Percentiles rank a stretch among this genome's conserved stretches.
phyloP scores from a whole-genome alignment of 2,113 vertebrate species.

The Neolamprologus falcicula region DNA sequence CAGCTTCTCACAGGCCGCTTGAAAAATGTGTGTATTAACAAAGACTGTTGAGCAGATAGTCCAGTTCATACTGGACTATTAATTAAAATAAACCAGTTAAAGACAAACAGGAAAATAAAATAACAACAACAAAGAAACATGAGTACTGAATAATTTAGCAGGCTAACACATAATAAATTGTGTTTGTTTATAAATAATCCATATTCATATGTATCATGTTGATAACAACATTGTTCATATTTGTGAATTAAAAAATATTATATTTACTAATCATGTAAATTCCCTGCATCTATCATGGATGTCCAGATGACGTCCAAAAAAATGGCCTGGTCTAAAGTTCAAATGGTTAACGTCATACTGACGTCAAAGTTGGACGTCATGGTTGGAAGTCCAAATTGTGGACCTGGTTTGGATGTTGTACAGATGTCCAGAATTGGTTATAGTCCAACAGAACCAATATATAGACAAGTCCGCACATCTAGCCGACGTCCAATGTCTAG shows the following conservation, averaged over 20 bases:
- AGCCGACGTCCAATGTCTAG: not conserved
- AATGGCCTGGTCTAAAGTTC: not conserved
- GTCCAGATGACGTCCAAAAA: not conserved
- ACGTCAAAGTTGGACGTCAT: not conserved
- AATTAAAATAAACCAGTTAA: not conserved
- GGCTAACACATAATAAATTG: not conserved
- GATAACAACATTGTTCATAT: not conserved
- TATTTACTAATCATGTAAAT: not conserved
- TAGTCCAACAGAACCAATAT: not conserved
- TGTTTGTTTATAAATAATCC: not conserved
- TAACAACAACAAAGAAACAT: not conserved
- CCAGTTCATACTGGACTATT: not conserved
- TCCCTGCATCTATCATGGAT: not conserved
- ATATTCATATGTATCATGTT: not conserved
- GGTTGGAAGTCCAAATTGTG: not conserved
- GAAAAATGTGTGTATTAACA: not conserved
- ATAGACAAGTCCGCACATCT: not conserved
- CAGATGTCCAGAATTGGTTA: not conserved
- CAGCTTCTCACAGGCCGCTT: not conserved
- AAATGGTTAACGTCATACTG: not conserved
- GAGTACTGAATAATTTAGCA: not conserved
- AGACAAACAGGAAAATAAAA: not conserved
- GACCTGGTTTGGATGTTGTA: not conserved
- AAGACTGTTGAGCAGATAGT: not conserved
- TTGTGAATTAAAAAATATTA: not conserved